These are phyloP conservation scores for Oscarella lobularis DNA, from an alignment of 37 sponge, comb jelly and placozoan genomes.

Conservation along the genomic window DNA sequence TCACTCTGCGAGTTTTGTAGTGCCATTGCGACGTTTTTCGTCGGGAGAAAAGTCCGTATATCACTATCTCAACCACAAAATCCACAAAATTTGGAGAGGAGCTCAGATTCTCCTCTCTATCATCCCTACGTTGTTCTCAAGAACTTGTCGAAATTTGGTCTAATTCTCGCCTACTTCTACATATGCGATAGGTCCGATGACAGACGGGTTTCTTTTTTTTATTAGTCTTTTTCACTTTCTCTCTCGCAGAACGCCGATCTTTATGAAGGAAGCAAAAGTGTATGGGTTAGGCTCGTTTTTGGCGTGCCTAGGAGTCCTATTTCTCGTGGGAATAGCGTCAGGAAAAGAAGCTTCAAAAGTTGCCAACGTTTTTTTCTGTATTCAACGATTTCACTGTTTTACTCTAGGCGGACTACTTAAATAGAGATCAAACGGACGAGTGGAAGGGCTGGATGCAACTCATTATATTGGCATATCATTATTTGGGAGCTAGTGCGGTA, in stretches of 20 bases:
- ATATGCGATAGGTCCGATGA: conserved; percentile 4
- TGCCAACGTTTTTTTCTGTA: neutral
- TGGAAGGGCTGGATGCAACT: conserved; percentile 17
- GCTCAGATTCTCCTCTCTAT: too few relatives aligned
- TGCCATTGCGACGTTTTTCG: conserved; percentile 2
- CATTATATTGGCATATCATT: conserved; percentile 12
- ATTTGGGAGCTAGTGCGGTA: conserved; percentile 7
- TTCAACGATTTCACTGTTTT: neutral
- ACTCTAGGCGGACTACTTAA: neutral
- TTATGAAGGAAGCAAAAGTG: neutral
- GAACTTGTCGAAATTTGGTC: neutral
- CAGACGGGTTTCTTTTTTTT: neutral
- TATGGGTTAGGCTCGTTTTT: neutral
- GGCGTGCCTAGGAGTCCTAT: neutral
- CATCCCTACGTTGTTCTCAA: neutral
- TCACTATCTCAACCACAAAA: too few relatives aligned
- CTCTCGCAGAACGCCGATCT: neutral
- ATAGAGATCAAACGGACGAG: conserved; percentile 14
- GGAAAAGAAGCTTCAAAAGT: neutral
- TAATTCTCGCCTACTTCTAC: conserved; percentile 4
- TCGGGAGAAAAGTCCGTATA: too few relatives aligned
- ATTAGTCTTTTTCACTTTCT: neutral
- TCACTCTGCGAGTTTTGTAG: neutral
- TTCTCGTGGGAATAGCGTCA: neutral
- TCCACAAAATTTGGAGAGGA: too few relatives aligned